Conservation (phyloP, 1,140 invertebrate species). For the Bilobella aurantiaca region DNA sequence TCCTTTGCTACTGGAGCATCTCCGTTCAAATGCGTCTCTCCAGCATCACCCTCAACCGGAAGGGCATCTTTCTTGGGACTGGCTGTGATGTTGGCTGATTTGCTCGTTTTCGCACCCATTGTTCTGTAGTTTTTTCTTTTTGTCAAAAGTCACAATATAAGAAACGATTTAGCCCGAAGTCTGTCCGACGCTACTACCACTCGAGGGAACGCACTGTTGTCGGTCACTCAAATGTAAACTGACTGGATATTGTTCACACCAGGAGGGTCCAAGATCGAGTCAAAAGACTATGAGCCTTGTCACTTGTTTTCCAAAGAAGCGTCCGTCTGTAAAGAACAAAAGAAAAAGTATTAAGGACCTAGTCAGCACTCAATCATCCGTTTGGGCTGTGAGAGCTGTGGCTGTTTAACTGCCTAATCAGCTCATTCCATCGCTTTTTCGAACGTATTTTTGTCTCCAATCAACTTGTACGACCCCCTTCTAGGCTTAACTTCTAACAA, state of each 20-base stretch:
- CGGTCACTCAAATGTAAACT: background rate
- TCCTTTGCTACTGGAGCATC: constrained; percentile 20
- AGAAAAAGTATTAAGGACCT: no score
- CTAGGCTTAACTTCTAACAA: background rate
- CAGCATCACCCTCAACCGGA: constrained; percentile 15
- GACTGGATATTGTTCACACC: background rate
- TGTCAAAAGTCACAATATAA: background rate
- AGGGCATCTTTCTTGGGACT: constrained; percentile 30
- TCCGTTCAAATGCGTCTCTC: constrained; percentile 28
- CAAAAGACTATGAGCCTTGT: background rate
- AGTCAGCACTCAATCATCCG: constrained; percentile 2
- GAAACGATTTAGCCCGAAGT: background rate
- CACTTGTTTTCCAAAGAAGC: background rate
- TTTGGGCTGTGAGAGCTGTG: background rate
- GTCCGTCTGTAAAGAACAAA: background rate
- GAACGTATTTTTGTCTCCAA: background rate
- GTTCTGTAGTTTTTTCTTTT: background rate
- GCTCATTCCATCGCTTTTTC: background rate
- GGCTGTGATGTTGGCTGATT: constrained; percentile 29
- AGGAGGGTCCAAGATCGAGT: background rate
- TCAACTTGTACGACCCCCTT: background rate
- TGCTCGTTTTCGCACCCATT: constrained; percentile 33
- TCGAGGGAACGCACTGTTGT: no score
- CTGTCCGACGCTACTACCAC: background rate
- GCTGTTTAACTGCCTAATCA: background rate